Evolutionary conservation across 1,140 invertebrate species (phyloP).

Genomic region (Drosophila tsacasi): DNA sequence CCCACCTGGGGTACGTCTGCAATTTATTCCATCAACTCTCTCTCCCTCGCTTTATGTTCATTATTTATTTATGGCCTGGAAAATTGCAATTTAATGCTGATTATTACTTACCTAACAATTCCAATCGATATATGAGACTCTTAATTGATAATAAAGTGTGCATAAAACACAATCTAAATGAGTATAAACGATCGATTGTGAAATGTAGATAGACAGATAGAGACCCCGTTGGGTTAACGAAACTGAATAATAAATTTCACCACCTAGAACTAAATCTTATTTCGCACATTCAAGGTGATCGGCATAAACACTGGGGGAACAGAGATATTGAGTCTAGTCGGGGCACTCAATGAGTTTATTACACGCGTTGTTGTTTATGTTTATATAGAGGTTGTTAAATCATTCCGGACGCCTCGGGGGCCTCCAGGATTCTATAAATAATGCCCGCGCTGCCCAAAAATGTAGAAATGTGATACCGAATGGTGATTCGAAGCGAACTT

Average conservation of each 20-base stretch:
- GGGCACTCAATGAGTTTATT: constrained; percentile 27
- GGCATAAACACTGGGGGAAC: not conserved
- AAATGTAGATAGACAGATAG: not conserved
- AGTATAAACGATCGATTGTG: not conserved
- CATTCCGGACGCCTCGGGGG: constrained; percentile 2
- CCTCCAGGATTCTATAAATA: constrained; percentile 28
- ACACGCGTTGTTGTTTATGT: constrained; percentile 28
- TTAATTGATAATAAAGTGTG: not conserved
- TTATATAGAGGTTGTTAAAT: constrained; percentile 36
- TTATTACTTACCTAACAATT: not conserved
- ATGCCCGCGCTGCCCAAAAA: not conserved
- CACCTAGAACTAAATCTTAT: not conserved
- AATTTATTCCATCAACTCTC: not conserved
- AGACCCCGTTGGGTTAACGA: too few species aligned
- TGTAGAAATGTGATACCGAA: constrained; percentile 10
- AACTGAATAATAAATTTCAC: not conserved
- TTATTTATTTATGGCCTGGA: not conserved
- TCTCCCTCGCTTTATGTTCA: not conserved
- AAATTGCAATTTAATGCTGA: constrained; percentile 1
- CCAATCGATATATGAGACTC: not conserved
- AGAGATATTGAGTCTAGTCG: constrained; percentile 14
- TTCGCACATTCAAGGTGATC: not conserved
- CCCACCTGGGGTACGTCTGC: not conserved
- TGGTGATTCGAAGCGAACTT: constrained; percentile 20
- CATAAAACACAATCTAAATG: not conserved